Evolutionary conservation across 2,888 invertebrate genomes (phyloP).

Genomic region (Galerucella nymphaeae): DNA sequence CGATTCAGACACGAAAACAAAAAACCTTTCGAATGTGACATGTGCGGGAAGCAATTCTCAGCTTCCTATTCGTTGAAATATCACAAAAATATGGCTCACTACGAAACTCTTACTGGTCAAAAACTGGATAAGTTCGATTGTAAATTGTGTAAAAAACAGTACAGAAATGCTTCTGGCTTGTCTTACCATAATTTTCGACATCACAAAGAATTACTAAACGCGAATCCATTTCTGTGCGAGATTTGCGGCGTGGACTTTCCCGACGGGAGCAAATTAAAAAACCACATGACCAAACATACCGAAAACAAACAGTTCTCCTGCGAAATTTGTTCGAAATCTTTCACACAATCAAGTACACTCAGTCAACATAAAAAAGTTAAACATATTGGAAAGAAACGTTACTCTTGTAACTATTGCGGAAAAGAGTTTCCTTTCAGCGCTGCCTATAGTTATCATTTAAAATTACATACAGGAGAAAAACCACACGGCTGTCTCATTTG

Average conservation of each 20-base stretch:
- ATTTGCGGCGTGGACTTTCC: conserved; percentile 37
- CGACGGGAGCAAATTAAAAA: conserved; percentile 4
- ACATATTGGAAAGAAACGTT: conserved; percentile 60
- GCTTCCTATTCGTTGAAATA: not conserved
- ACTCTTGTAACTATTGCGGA: conserved; percentile 55
- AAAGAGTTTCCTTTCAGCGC: conserved; percentile 58
- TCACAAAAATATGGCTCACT: conserved; percentile 36
- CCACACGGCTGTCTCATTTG: conserved; percentile 41
- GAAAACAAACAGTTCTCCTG: conserved; percentile 27
- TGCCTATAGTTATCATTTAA: conserved; percentile 66
- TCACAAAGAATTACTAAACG: conserved; percentile 36
- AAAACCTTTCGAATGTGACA: not conserved
- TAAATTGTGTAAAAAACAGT: conserved; percentile 43
- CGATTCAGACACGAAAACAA: not conserved
- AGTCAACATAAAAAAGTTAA: conserved; percentile 48
- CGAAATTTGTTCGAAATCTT: conserved; percentile 36
- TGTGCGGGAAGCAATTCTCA: not conserved
- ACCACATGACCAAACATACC: conserved; percentile 34
- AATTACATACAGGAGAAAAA: conserved; percentile 57
- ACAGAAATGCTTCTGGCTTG: conserved; percentile 53
- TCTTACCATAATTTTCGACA: conserved; percentile 54
- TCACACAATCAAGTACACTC: conserved; percentile 42
- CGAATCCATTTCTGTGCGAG: conserved; percentile 54
- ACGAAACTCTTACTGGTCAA: conserved; percentile 53
- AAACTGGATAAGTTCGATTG: conserved; percentile 61